Conservation (phyloP, 2,888 invertebrate species). For the Epinotia ramella region DNA sequence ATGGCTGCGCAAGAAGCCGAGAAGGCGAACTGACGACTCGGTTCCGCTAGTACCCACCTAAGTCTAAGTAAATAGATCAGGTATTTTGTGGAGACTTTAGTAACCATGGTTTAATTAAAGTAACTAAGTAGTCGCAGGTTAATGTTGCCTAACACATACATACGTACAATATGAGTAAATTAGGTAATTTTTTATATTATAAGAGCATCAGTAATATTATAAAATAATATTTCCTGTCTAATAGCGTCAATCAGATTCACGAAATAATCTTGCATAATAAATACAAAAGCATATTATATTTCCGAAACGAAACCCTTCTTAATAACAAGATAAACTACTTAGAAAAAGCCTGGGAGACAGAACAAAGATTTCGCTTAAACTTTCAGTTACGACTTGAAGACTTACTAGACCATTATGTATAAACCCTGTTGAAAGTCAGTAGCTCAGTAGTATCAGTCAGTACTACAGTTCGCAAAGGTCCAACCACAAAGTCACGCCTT, state of each 20-base stretch:
- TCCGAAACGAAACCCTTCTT: background rate
- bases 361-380: background rate
- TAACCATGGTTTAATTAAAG: too few species aligned
- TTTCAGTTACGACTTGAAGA: slow-evolving; percentile 16
- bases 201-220: too few species aligned
- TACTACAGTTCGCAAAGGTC: slow-evolving; percentile 3
- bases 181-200: too few species aligned
- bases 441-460: slow-evolving; percentile 8
- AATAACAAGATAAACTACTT: slow-evolving; percentile 7
- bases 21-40: background rate
- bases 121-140: too few species aligned
- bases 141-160: too few species aligned
- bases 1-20: background rate
- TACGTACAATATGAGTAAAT: too few species aligned
- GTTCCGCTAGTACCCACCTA: background rate
- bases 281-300: background rate
- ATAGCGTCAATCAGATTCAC: background rate
- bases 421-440: slow-evolving; percentile 17
- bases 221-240: background rate
- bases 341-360: background rate
- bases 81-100: too few species aligned
- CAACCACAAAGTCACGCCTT: slow-evolving; percentile 38
- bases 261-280: background rate
- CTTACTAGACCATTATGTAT: background rate
- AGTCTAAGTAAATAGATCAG: too few species aligned